phyloP scores from a whole-genome alignment of 2,113 vertebrate genomes.

The Phalacrocorax pelagicus region DNA sequence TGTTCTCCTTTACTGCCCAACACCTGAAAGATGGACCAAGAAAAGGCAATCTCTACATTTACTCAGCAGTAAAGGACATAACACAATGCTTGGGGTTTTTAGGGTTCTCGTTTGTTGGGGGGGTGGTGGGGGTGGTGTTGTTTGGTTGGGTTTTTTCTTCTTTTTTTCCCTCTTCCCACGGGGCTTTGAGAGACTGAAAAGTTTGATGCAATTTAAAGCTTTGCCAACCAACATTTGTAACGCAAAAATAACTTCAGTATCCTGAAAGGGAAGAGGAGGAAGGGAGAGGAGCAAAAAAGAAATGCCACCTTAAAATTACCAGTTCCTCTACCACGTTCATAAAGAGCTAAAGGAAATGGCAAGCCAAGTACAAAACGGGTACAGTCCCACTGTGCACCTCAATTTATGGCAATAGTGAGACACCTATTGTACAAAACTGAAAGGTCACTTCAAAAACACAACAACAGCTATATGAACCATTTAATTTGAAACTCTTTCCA shows the following conservation, averaged over 20 bases:
- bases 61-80: not conserved
- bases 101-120: too few species aligned
- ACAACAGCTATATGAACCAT: not conserved
- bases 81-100: not conserved
- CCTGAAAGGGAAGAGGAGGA: not conserved
- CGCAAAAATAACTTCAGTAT: not conserved
- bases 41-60: not conserved
- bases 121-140: too few species aligned
- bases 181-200: not conserved
- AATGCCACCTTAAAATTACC: not conserved
- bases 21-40: accelerated
- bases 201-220: not conserved
- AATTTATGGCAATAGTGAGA: conserved; percentile 48
- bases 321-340: not conserved
- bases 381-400: not conserved
- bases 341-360: not conserved
- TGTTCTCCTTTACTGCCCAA: not conserved
- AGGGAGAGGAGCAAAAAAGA: not conserved
- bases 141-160: too few species aligned
- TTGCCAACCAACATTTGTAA: not conserved
- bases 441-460: not conserved
- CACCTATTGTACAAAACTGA: conserved; percentile 51
- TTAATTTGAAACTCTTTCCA: not conserved
- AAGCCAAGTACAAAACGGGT: not conserved
- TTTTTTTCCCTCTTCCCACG: not conserved